phyloP scores from a whole-genome alignment of 2,797 vertebrate genomes.

The Muraenolepis orangiensis region DNA sequence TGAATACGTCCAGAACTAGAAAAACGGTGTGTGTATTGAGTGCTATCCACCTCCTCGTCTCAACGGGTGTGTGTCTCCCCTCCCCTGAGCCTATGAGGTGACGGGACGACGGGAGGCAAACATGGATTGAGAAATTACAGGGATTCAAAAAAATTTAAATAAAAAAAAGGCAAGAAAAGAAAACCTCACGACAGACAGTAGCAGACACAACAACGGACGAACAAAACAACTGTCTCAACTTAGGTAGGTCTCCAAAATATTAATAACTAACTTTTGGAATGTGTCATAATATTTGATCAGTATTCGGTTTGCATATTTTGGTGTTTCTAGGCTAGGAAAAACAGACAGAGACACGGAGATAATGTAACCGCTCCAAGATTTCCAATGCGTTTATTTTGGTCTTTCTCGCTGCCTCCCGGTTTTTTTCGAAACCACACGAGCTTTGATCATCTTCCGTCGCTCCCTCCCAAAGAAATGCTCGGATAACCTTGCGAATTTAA shows the following conservation, averaged over 20 bases:
- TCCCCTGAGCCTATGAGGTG: too few species aligned
- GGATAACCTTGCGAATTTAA: slow-evolving; percentile 5
- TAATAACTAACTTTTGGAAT: neutral
- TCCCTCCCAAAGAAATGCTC: neutral
- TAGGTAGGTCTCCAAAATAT: neutral
- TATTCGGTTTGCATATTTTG: neutral
- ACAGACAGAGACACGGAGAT: neutral
- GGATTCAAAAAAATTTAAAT: too few species aligned
- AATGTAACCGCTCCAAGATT: neutral
- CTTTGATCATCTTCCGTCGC: neutral
- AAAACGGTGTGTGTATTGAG: neutral
- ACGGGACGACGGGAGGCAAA: neutral
- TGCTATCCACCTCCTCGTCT: neutral
- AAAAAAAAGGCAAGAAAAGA: too few species aligned
- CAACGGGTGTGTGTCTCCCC: neutral
- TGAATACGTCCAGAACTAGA: neutral
- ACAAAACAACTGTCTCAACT: neutral
- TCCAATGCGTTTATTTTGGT: neutral
- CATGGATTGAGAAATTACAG: neutral
- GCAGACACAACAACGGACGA: too few species aligned
- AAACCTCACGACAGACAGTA: too few species aligned
- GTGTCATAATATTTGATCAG: neutral
- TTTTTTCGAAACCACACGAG: neutral
- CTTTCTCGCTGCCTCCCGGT: neutral
- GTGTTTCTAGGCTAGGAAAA: neutral